Conservation (phyloP, 2,888 invertebrate genomes). For the Carpatolechia fugitivella region DNA sequence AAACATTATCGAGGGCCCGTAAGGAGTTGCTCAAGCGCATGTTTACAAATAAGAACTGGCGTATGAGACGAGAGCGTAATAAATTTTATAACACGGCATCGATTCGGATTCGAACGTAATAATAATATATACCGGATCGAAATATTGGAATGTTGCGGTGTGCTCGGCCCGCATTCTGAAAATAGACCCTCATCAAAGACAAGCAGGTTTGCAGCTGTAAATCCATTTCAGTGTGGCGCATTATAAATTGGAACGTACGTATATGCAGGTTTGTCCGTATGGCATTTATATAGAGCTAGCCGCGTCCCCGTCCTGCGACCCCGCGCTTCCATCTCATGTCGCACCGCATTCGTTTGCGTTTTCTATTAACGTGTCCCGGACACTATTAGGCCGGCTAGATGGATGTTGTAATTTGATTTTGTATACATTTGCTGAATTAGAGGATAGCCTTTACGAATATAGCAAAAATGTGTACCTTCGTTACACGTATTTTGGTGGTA, state of each 20-base stretch:
- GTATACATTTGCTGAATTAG: constrained; percentile 53
- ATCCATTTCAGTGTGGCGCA: constrained; percentile 77
- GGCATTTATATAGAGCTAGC: constrained; percentile 36
- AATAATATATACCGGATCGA: constrained; percentile 76
- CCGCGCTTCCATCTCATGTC: constrained; percentile 52
- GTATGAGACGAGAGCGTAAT: constrained; percentile 71
- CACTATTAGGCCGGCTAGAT: constrained; percentile 62
- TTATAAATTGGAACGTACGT: constrained; percentile 72
- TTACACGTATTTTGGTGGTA: neutral
- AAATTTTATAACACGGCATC: constrained; percentile 76
- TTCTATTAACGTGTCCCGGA: constrained; percentile 67
- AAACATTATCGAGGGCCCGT: constrained; percentile 70
- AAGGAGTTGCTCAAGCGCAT: constrained; percentile 67
- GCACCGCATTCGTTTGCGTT: constrained; percentile 63
- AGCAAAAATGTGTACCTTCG: neutral
- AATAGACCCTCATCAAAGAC: constrained; percentile 79
- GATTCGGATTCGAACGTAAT: constrained; percentile 73
- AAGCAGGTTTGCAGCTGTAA: constrained; percentile 78
- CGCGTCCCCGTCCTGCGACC: constrained; percentile 35
- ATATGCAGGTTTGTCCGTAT: constrained; percentile 37
- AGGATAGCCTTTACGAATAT: constrained; percentile 24
- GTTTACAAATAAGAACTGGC: constrained; percentile 75
- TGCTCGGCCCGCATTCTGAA: constrained; percentile 69
- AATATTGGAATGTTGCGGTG: constrained; percentile 76
- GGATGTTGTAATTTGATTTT: constrained; percentile 64